These are phyloP conservation scores for Phoxinus phoxinus DNA, from an alignment of 2,113 vertebrate genomes.

Conservation along the genomic window DNA sequence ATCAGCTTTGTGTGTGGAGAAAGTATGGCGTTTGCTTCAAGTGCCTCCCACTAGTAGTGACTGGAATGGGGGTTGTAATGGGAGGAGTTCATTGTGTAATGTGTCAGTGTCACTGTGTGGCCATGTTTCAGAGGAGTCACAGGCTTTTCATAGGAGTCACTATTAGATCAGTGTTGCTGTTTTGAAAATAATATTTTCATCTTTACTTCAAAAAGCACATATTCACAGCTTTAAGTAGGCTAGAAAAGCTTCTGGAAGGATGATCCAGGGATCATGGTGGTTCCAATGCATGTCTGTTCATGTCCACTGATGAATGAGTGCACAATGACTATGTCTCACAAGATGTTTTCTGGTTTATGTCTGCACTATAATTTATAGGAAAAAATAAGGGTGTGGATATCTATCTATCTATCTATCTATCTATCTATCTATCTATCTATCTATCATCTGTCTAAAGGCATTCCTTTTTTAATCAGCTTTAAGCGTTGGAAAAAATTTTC, in stretches of 20 bases:
- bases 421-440: no score
- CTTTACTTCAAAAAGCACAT: background rate
- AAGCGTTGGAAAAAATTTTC: no score
- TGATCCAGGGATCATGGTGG: background rate
- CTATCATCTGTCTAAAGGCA: no score
- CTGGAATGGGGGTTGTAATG: background rate
- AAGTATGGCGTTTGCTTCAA: background rate
- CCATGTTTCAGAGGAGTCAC: background rate
- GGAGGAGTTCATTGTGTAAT: conserved; percentile 21
- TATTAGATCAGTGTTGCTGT: background rate
- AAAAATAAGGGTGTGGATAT: background rate
- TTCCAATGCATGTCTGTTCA: conserved; percentile 4
- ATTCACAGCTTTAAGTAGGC: background rate
- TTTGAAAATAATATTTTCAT: background rate
- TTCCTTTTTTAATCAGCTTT: no score
- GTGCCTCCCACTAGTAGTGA: background rate
- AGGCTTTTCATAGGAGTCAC: background rate
- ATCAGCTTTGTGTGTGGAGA: background rate
- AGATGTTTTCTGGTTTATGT: background rate
- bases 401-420: no score
- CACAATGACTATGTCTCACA: no score
- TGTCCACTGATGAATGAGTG: background rate
- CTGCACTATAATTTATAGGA: background rate
- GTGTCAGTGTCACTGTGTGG: background rate
- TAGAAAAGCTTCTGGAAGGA: background rate